These are phyloP conservation scores for Xiphophorus maculatus DNA, from an alignment of 2,113 vertebrate genomes.

Conservation along the genomic window DNA sequence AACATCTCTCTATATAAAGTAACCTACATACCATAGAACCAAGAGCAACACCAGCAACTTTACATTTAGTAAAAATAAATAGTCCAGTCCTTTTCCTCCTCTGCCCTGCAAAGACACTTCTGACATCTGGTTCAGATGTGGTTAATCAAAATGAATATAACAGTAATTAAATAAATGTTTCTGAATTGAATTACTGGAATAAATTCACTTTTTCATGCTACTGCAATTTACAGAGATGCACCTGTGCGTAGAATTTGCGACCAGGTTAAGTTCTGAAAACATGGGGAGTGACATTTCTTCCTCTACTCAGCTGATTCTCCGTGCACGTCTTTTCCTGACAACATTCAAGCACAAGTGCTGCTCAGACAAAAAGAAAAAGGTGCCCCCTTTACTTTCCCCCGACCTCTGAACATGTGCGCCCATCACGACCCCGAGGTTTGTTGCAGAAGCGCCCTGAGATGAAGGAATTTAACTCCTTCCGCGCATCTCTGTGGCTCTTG, in stretches of 20 bases:
- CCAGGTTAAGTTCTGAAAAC: constrained; percentile 35
- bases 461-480: constrained; percentile 80
- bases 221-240: background rate
- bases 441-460: constrained; percentile 58
- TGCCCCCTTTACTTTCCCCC: constrained; percentile 23
- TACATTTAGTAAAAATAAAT: background rate
- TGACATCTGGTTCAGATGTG: background rate
- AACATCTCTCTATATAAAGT: background rate
- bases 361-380: background rate
- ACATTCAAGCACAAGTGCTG: constrained; percentile 38
- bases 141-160: background rate
- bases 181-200: too few species aligned
- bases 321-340: background rate
- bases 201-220: too few species aligned
- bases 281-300: background rate
- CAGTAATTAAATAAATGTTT: background rate
- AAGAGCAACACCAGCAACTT: too few species aligned
- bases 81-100: background rate
- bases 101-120: background rate
- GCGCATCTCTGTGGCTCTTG: constrained; percentile 72
- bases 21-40: background rate
- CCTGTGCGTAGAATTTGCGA: constrained; percentile 4
- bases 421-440: constrained; percentile 68
- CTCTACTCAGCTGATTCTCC: background rate
- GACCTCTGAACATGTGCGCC: constrained; percentile 54